Percentiles rank a stretch among this genome's conserved stretches.
Conservation (phyloP, 2,113 vertebrate genomes). For the Xiphophorus hellerii region DNA sequence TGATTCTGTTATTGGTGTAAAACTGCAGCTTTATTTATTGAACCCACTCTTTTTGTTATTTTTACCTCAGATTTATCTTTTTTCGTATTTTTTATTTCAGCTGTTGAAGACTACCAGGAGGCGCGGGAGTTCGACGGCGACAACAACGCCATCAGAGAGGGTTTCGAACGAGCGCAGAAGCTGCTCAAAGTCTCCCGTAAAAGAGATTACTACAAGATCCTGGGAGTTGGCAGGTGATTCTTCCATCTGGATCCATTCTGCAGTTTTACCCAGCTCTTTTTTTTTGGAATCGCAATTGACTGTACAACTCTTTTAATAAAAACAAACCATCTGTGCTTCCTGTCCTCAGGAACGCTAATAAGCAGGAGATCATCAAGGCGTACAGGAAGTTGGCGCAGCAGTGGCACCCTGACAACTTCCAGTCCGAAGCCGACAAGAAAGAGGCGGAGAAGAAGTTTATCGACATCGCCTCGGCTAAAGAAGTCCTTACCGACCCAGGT, state of each 20-base stretch:
- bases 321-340: neutral
- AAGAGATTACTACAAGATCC: slow-evolving; percentile 87
- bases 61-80: neutral
- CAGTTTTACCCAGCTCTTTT: neutral
- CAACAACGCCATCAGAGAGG: slow-evolving; percentile 80
- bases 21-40: neutral
- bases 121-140: slow-evolving; percentile 83
- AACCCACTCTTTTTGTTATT: no score
- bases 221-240: slow-evolving; percentile 72
- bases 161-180: slow-evolving; percentile 84
- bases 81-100: slow-evolving; percentile 42
- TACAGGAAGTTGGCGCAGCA: slow-evolving; percentile 83
- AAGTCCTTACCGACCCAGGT: slow-evolving; percentile 86
- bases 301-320: neutral
- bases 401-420: slow-evolving; percentile 88
- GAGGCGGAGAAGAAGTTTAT: slow-evolving; percentile 86
- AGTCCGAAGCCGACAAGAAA: slow-evolving; percentile 82
- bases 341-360: slow-evolving; percentile 75
- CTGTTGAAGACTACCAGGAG: slow-evolving; percentile 85
- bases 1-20: neutral
- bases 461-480: slow-evolving; percentile 86
- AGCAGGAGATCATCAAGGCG: slow-evolving; percentile 80
- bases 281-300: no score
- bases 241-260: neutral
- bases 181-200: slow-evolving; percentile 84